Percentiles rank a stretch among this genome's conserved stretches.
Evolutionary conservation across 1,140 invertebrate genomes (phyloP).

Genomic region (Apocrypta bakeri): DNA sequence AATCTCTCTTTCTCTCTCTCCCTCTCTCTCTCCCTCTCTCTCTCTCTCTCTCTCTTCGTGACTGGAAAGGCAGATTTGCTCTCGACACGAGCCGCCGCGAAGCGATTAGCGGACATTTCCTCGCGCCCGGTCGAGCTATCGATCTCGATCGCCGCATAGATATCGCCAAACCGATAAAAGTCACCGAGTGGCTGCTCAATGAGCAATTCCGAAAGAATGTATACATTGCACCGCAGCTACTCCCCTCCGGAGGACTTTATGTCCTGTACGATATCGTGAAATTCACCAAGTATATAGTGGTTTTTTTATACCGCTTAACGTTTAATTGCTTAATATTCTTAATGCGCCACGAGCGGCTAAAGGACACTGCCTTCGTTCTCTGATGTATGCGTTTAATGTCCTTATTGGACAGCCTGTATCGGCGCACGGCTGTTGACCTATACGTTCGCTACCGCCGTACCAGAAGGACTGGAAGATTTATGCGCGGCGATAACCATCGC

Average conservation of each 20-base stretch:
- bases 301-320: background rate
- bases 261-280: background rate
- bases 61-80: background rate
- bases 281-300: background rate
- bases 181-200: constrained; percentile 2
- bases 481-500: background rate
- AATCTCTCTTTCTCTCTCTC: background rate
- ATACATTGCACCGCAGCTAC: background rate
- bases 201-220: constrained; percentile 31
- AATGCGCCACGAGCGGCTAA: background rate
- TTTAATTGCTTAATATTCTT: constrained; percentile 32
- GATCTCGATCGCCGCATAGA: constrained; percentile 51
- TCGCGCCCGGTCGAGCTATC: constrained; percentile 36
- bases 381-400: constrained; percentile 18
- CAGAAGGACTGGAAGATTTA: background rate
- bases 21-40: background rate
- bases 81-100: constrained; percentile 30
- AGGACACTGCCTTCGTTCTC: background rate
- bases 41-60: background rate
- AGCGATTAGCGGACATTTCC: constrained; percentile 52
- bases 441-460: too few relatives aligned
- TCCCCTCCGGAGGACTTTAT: background rate
- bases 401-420: background rate
- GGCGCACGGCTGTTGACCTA: background rate
- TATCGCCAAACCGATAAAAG: constrained; percentile 43